phyloP scores from a whole-genome alignment of 2,888 invertebrate species.

The Andrena marginata region DNA sequence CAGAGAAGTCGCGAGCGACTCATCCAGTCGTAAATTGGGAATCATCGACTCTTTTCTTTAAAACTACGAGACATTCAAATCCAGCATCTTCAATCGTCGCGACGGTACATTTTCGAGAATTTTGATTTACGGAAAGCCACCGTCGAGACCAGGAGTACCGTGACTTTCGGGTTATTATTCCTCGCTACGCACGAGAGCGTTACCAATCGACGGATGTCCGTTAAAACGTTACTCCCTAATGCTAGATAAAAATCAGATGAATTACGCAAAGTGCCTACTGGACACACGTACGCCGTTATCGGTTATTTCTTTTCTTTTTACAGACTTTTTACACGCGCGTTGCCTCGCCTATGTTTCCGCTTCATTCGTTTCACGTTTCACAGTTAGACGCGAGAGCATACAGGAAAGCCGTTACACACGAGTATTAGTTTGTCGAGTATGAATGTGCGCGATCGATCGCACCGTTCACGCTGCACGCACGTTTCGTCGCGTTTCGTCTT shows the following conservation, averaged over 20 bases:
- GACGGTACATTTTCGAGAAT: background rate
- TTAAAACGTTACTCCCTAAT: constrained; percentile 40
- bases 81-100: constrained; percentile 5
- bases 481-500: background rate
- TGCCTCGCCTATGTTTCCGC: constrained; percentile 29
- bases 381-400: constrained; percentile 50
- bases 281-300: constrained; percentile 50
- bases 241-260: constrained; percentile 60
- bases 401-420: constrained; percentile 60
- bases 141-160: constrained; percentile 4
- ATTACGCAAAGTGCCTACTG: constrained; percentile 52
- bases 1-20: too few relatives aligned
- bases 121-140: constrained; percentile 25
- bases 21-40: too few relatives aligned
- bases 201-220: constrained; percentile 34
- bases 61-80: background rate
- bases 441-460: constrained; percentile 32
- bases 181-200: constrained; percentile 7
- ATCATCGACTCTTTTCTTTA: background rate
- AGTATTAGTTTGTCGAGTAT: constrained; percentile 55
- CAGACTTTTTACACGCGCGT: constrained; percentile 54
- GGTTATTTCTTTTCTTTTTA: constrained; percentile 58
- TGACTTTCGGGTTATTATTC: constrained; percentile 4
- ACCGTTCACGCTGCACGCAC: constrained; percentile 1
- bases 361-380: constrained; percentile 12